phyloP scores from a whole-genome alignment of 1,140 invertebrate species.

The Psix sp. region DNA sequence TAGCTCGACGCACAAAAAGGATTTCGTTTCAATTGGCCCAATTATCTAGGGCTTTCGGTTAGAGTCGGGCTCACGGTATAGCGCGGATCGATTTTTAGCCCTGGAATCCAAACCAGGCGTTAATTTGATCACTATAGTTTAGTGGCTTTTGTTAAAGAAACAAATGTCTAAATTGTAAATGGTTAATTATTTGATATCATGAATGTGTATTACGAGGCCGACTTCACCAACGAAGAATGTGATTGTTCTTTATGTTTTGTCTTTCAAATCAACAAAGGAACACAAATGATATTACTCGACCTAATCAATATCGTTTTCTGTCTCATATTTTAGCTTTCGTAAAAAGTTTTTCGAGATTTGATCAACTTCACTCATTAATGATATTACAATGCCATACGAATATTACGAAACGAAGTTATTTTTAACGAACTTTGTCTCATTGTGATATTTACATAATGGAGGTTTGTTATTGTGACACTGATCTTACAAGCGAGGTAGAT shows the following conservation, averaged over 20 bases:
- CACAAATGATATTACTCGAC: too few species aligned
- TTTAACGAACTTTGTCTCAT: too few species aligned
- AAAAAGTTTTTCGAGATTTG: too few species aligned
- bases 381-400: too few species aligned
- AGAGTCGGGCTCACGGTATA: constrained; percentile 8
- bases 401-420: too few species aligned
- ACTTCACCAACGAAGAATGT: constrained; percentile 14
- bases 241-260: constrained; percentile 26
- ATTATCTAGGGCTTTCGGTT: constrained; percentile 24
- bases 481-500: too few species aligned
- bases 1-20: constrained; percentile 14
- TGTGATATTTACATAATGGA: too few species aligned
- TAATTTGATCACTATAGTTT: constrained; percentile 38
- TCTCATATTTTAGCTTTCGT: too few species aligned
- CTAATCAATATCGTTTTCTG: too few species aligned
- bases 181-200: constrained; percentile 43
- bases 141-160: constrained; percentile 56
- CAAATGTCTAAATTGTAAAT: constrained; percentile 28
- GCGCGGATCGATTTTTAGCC: constrained; percentile 26
- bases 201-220: constrained; percentile 13
- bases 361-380: too few species aligned
- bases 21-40: not conserved
- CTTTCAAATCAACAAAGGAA: constrained; percentile 4
- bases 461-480: too few species aligned
- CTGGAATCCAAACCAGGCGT: constrained; percentile 16